Evolutionary conservation across 2,888 invertebrate species (phyloP), one percentile per base, ranked within the genome.

Genomic region (Erebia epiphron): DNA sequence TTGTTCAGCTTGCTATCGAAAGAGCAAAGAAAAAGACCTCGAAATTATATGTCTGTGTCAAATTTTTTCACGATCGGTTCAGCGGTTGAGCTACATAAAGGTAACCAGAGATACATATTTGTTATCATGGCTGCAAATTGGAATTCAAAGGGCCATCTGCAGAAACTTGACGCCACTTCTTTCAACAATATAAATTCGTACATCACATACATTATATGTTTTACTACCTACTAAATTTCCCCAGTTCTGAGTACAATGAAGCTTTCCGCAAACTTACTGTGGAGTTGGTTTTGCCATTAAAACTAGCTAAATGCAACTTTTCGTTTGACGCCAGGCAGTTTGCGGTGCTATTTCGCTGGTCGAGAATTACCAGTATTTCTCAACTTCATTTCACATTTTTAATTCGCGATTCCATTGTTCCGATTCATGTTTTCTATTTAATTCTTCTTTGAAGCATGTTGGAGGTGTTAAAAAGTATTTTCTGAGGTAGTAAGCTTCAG

Each of bases 291-390:
- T 72, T 74, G 61, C 81, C 81, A 83, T 84, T 85, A 83, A 84
- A 85, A 84, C 80, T 85, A 83, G 63, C 63, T 72, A 73, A 74
- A 75, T 71, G 77, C 72, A 78, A 79, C 79, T 82, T 84, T 79
- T 75, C 73, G 77, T 79, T 75, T 77, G 72, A 77, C 78, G 76
- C 77, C 67, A 67, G 67, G 75, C 73, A 67, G 69, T 73, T 69
- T 71, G 67, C 64, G 68, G 58, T 66, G 54, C 65, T 57, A 64
- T 58, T 65, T 60, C 65, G 57, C 65, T 21, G 67, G 67, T 72
- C 67, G 67, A 64, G 69, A 72, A 72, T 70, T 68, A 69, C 61
- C 67, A 64, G 67, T 64, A 68, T 68, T 71, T 60, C 67, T 54
- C 63, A 67, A 67, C 58, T 64, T 60, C 63, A 21, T 46, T 64